Evolutionary conservation across 23 tunicate genomes (phyloP).

Genomic region (Styela plicata): DNA sequence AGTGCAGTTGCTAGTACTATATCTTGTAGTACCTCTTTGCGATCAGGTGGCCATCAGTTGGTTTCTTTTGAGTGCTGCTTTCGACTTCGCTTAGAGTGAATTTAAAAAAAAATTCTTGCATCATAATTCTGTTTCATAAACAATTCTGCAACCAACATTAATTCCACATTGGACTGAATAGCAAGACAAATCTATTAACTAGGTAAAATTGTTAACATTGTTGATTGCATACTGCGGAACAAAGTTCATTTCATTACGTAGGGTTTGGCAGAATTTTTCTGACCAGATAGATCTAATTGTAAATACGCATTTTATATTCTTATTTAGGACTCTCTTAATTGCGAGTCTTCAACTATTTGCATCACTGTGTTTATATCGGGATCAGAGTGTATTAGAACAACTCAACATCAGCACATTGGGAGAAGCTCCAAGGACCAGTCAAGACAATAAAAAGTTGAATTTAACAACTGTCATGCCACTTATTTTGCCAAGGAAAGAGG

Average conservation of each 20-base stretch:
- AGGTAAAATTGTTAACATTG: too few relatives aligned
- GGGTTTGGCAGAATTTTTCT: too few relatives aligned
- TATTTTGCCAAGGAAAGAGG: slow-evolving; percentile 77
- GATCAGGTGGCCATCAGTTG: too few relatives aligned
- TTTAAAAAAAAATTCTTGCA: too few relatives aligned
- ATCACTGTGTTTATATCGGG: slow-evolving; percentile 55
- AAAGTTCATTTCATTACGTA: not conserved
- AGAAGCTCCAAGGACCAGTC: slow-evolving; percentile 14
- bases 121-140: too few relatives aligned
- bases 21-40: too few relatives aligned
- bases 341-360: slow-evolving; percentile 57
- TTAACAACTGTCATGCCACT: slow-evolving; percentile 49
- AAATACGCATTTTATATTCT: not conserved
- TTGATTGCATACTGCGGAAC: too few relatives aligned
- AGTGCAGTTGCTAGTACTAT: too few relatives aligned
- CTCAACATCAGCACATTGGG: slow-evolving; percentile 55
- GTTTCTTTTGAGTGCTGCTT: too few relatives aligned
- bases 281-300: too few relatives aligned
- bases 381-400: slow-evolving; percentile 46
- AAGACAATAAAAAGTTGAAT: not conserved
- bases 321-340: slow-evolving; percentile 55
- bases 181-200: not conserved
- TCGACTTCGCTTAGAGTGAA: too few relatives aligned
- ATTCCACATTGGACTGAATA: not conserved
- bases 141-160: too few relatives aligned